Evolutionary conservation across 2,888 invertebrate genomes (phyloP), one percentile per base, ranked within the genome.

Genomic region (Torymus auratus): DNA sequence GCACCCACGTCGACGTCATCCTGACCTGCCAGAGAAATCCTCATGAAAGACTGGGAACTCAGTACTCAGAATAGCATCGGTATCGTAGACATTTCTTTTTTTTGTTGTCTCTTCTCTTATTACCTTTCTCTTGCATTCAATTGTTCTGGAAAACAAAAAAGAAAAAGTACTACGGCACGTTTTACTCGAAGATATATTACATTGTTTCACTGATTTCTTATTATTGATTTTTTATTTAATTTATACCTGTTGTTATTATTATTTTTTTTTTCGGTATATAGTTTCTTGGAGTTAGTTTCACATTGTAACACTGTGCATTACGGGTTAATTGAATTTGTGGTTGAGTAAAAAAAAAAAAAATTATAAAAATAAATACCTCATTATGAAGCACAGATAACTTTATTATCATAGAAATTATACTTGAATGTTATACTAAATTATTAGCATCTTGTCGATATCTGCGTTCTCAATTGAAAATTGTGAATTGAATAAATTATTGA

Each of bases 1-100:
- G 88, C 82, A 81, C 77, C 83, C 90, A 89, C 91, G 88, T 91
- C 88, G 90, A 88, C 87, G 90, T 91, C 91, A 89, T 90, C 91
- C 90, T 90, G 91, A 91, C 89, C 91, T 90, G 91, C 90, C 89
- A 89, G 91, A 89, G 89, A 90, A 90, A 90, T 91, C 91, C 91
- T 91, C 90, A 91, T 91, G 91, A 91, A 91, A 91, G 91, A 91
- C 91, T 91, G 91, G 91, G 91, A 91, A 90, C 91, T 91, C 90
- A 91, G 90, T 91, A 91, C 91, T 90, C 91, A 90, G 86, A 91
- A 91, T 91, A 91, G 90, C 90, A 90, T 91, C 90, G 91, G 91
- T 91, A 91, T 91, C 87, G 91, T 91, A 89, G 88, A 88, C 87
- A 87, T 88, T 89, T 86, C 79, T 86, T 87, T 88, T 87, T 88